Conservation (phyloP, 2,888 invertebrate species). For the Sthenelais limicola region DNA sequence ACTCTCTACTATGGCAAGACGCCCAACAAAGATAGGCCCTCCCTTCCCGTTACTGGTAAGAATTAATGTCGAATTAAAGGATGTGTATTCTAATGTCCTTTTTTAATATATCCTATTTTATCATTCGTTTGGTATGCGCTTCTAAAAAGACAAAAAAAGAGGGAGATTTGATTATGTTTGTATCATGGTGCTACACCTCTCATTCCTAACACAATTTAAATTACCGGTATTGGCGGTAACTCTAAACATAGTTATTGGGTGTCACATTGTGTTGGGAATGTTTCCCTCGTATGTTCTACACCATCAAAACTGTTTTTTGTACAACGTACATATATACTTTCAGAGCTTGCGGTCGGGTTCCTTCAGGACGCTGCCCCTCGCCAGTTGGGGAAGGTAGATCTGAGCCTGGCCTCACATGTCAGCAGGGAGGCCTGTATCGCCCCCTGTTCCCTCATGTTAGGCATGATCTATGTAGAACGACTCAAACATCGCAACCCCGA, state of each 20-base stretch:
- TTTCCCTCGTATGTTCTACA: too few relatives aligned
- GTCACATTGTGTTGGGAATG: too few relatives aligned
- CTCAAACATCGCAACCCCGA: slow-evolving; percentile 84
- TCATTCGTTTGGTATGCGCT: slow-evolving; percentile 7
- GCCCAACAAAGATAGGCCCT: slow-evolving; percentile 81
- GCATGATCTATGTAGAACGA: slow-evolving; percentile 93
- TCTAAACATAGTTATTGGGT: too few relatives aligned
- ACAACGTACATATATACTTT: too few relatives aligned
- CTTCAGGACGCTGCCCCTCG: slow-evolving; percentile 79
- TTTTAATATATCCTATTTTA: background rate
- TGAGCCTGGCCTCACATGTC: slow-evolving; percentile 64
- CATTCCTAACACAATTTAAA: too few relatives aligned
- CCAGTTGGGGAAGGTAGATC: slow-evolving; percentile 68
- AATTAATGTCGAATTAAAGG: background rate
- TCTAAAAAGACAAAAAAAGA: slow-evolving; percentile 47
- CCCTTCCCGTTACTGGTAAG: slow-evolving; percentile 85
- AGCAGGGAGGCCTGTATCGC: slow-evolving; percentile 84
- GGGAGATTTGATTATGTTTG: background rate
- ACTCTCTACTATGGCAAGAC: slow-evolving; percentile 88
- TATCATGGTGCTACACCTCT: background rate
- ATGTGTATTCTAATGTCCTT: background rate
- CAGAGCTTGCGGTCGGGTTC: slow-evolving; percentile 87
- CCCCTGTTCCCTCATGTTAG: slow-evolving; percentile 93
- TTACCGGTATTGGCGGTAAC: too few relatives aligned
- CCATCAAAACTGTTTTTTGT: too few relatives aligned